Base-by-base conservation (phyloP, 1,140 invertebrate species). In the Pachyrhynchus sulphureomaculatus region DNA sequence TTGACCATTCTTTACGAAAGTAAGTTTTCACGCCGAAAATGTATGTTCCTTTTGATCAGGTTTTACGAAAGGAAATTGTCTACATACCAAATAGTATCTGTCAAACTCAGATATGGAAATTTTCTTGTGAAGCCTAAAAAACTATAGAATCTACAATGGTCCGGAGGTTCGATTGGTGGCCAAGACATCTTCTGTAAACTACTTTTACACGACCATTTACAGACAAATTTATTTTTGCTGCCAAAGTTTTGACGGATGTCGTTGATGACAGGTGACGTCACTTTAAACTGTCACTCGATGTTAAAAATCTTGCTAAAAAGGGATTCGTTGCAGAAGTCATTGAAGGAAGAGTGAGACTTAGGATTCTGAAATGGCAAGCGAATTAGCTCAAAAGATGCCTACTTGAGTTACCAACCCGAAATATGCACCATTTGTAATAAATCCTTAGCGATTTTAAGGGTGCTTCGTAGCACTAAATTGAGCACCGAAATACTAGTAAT, bases 91-190 rank as follows among this genome's bases (percentile, higher is more conserved):
- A 58, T 48, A 13, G n/a, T 24, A 13, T 58, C 55, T 15, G 55
- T 36, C 4, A 58, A 39, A 17, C 24, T 49, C 6, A 58, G 21
- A 18, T 48, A 49, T 10, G 55, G 42, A 24, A 58, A 49, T 23
- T 29, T 36, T 24, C 39, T 58, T 1, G n/a, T n/a, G n/a, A 49
- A 20, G 17, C 12, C 39, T 8, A 48, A 18, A 17, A 58, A 58
- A 49, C 44, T 58, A 45, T 58, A 58, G 18, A 58, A 58, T 37
- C 42, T 17, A 34, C 55, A 58, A 13, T 49, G 33, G 4, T 58
- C 55, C 6, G 29, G 6, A 2, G 55, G 34, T 48, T 48, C 55
- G 18, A 58, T 48, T 12, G 42, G 54, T 10, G 42, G 13, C 32
- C 44, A 58, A 2, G 29, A 24, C 55, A 58, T n/a, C n/a, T 58